phyloP scores from a whole-genome alignment of 2,888 invertebrate species.

The Xestobium rufovillosum region DNA sequence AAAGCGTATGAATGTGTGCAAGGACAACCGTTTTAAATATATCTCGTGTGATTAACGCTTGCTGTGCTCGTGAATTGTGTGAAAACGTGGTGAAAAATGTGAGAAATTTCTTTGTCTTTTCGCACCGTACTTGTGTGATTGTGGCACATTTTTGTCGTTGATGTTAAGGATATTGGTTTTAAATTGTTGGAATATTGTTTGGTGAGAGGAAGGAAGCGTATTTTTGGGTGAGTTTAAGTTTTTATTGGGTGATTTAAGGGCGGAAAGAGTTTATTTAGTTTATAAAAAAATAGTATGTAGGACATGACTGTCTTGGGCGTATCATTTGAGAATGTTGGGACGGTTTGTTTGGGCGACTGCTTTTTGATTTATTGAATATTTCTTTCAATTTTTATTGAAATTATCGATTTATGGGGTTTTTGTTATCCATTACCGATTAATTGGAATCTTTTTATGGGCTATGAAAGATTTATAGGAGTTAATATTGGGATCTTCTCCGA shows the following conservation, averaged over 20 bases:
- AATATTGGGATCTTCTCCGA: too few species aligned
- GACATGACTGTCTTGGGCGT: conserved; percentile 40
- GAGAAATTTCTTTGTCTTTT: conserved; percentile 41
- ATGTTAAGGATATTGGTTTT: conserved; percentile 33
- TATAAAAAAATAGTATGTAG: conserved; percentile 36
- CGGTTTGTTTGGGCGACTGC: conserved; percentile 36
- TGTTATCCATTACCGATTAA: conserved; percentile 3
- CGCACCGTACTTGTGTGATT: conserved; percentile 3
- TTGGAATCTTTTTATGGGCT: background rate
- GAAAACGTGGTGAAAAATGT: conserved; percentile 38
- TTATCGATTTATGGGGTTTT: conserved; percentile 31
- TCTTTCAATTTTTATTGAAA: conserved; percentile 38
- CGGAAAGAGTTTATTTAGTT: too few species aligned
- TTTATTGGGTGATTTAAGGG: too few species aligned
- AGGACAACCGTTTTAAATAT: conserved; percentile 16
- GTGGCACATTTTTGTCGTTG: conserved; percentile 27
- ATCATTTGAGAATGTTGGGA: conserved; percentile 35
- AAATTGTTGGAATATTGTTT: too few species aligned
- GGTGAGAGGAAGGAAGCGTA: too few species aligned
- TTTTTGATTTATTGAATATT: conserved; percentile 38
- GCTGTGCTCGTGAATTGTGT: too few species aligned
- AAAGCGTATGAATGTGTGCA: conserved; percentile 25
- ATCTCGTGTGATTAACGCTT: too few species aligned
- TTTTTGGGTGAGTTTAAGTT: too few species aligned
- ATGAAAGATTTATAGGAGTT: conserved; percentile 2